These are phyloP conservation scores for Promerops cafer DNA, from an alignment of 2,113 vertebrate species.

Conservation along the genomic window DNA sequence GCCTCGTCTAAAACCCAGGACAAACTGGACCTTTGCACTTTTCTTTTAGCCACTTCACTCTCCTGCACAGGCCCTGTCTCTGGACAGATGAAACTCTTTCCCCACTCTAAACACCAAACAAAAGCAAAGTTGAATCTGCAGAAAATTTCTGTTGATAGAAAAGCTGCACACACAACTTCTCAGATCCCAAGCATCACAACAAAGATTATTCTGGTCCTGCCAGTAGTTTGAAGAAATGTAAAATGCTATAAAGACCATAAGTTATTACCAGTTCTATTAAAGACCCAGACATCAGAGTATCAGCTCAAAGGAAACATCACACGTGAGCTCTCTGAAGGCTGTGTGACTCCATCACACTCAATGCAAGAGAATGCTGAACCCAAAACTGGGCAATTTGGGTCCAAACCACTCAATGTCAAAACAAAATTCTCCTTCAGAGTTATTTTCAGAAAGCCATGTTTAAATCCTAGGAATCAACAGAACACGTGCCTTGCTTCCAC, in stretches of 20 bases:
- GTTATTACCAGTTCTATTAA: background rate
- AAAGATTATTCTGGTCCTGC: background rate
- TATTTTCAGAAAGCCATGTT: background rate
- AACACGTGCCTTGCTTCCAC: background rate
- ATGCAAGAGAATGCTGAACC: background rate
- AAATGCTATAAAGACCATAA: background rate
- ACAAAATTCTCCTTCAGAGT: background rate
- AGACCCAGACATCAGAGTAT: background rate
- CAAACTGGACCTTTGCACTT: background rate
- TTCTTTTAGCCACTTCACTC: background rate
- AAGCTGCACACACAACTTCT: background rate
- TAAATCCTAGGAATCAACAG: background rate
- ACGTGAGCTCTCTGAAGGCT: background rate
- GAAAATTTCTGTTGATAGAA: background rate
- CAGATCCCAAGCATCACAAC: no score
- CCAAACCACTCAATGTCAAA: background rate
- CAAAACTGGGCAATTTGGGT: background rate
- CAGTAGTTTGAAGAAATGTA: background rate
- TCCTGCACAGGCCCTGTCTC: background rate
- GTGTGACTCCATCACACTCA: no score
- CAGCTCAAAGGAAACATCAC: background rate
- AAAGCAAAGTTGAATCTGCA: background rate
- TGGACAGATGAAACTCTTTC: background rate
- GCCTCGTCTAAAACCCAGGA: background rate
- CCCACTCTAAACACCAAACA: background rate